phyloP scores from a whole-genome alignment of 2,797 vertebrate genomes.

The Tinamus major region DNA sequence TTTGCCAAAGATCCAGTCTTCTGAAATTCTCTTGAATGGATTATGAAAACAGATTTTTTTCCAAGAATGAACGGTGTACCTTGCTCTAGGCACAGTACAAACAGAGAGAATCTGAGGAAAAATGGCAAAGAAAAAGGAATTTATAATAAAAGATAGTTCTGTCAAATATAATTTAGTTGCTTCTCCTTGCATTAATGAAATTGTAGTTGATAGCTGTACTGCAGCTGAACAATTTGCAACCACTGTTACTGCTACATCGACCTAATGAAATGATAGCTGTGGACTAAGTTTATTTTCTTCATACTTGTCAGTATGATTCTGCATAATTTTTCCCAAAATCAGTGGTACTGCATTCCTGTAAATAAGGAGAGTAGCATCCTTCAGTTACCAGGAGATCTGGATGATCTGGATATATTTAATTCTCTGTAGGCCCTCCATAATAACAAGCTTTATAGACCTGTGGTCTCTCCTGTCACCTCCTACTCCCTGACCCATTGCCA shows the following conservation, averaged over 20 bases:
- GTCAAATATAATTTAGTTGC: conserved; percentile 46
- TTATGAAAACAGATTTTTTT: not conserved
- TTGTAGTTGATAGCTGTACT: not conserved
- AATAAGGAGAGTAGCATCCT: not conserved
- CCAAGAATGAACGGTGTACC: not conserved
- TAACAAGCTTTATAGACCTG: not conserved
- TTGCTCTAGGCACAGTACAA: not conserved
- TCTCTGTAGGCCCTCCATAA: not conserved
- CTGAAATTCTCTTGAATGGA: not conserved
- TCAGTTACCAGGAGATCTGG: accelerated
- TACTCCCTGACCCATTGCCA: not conserved
- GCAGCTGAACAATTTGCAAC: not conserved
- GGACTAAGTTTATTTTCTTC: not conserved
- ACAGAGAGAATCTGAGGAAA: not conserved
- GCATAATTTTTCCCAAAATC: not conserved
- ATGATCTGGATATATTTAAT: not conserved
- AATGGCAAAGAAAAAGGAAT: not conserved
- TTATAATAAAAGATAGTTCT: conserved; percentile 33
- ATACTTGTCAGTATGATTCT: not conserved
- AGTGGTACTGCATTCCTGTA: not conserved
- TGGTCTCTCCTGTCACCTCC: not conserved
- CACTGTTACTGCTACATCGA: not conserved
- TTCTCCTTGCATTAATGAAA: not conserved
- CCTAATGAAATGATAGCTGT: not conserved
- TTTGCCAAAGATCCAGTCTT: not conserved